A percentile compares a stretch with the other conserved stretches of the same genome.
Evolutionary conservation across 2,888 invertebrate genomes (phyloP).

Genomic region (Apamea crenata): DNA sequence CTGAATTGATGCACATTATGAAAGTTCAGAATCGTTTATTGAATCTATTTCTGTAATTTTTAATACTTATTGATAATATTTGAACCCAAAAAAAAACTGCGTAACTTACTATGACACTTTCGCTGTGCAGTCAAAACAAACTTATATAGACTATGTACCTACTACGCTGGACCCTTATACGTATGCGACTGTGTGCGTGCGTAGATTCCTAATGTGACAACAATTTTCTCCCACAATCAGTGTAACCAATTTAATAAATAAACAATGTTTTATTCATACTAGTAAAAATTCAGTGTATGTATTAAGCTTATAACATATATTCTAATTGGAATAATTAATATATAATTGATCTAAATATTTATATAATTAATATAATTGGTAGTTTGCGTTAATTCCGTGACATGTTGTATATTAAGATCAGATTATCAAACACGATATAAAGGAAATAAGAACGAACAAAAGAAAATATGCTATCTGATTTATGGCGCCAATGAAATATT

Average conservation of each 20-base stretch:
- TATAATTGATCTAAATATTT: too few relatives aligned
- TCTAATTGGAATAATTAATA: too few relatives aligned
- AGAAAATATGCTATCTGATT: slow-evolving; percentile 48
- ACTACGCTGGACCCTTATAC: neutral
- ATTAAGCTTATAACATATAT: too few relatives aligned
- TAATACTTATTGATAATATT: neutral
- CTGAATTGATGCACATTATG: neutral
- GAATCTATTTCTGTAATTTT: neutral
- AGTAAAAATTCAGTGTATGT: too few relatives aligned
- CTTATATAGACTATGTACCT: neutral
- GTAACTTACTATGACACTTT: neutral
- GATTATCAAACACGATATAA: slow-evolving; percentile 5
- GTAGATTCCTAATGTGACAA: too few relatives aligned
- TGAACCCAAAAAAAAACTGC: neutral
- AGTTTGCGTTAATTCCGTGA: neutral
- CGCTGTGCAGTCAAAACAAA: neutral
- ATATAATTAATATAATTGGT: neutral
- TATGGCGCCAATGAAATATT: slow-evolving; percentile 53
- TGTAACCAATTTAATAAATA: too few relatives aligned
- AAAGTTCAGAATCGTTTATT: too few relatives aligned
- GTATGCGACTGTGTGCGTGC: neutral
- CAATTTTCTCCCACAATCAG: too few relatives aligned
- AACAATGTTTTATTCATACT: too few relatives aligned
- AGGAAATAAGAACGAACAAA: slow-evolving; percentile 41
- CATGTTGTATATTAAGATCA: neutral